Conservation (phyloP, 2,113 vertebrate species). For the Ondatra zibethicus region DNA sequence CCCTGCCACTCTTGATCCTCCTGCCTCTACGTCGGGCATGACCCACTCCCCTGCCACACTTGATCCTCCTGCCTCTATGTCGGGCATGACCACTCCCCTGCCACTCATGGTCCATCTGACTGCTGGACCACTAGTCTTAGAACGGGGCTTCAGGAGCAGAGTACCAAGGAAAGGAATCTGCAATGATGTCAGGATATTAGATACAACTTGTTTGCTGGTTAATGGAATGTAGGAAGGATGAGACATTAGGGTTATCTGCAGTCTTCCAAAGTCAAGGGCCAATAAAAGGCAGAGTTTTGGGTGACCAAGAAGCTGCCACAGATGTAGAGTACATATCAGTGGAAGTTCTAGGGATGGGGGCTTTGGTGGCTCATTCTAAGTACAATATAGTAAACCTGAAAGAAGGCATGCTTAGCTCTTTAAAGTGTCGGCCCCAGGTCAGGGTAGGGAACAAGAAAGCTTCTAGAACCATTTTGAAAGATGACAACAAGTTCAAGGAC, state of each 20-base stretch:
- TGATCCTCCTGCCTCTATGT: not conserved
- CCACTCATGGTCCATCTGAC: not conserved
- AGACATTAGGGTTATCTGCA: not conserved
- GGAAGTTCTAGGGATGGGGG: not conserved
- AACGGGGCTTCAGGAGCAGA: not conserved
- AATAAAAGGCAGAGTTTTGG: not conserved
- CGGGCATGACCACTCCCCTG: not conserved
- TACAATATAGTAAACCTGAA: not conserved
- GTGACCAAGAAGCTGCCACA: not conserved
- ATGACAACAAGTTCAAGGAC: not conserved
- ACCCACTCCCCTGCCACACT: not conserved
- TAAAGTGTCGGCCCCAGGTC: not conserved
- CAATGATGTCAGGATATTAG: not conserved
- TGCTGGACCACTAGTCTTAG: not conserved
- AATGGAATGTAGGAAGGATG: not conserved
- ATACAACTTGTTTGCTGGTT: not conserved
- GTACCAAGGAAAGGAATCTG: not conserved
- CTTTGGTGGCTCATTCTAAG: not conserved
- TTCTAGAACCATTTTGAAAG: slow-evolving; percentile 1
- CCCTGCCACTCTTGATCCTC: not conserved
- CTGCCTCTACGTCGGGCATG: not conserved
- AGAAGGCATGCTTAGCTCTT: not conserved
- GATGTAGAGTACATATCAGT: not conserved
- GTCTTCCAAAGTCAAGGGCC: not conserved
- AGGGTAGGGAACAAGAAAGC: not conserved